A percentile compares a stretch with the other conserved stretches of the same genome.
phyloP scores from a whole-genome alignment of 2,888 invertebrate genomes.

The Eustalomyia histrio region DNA sequence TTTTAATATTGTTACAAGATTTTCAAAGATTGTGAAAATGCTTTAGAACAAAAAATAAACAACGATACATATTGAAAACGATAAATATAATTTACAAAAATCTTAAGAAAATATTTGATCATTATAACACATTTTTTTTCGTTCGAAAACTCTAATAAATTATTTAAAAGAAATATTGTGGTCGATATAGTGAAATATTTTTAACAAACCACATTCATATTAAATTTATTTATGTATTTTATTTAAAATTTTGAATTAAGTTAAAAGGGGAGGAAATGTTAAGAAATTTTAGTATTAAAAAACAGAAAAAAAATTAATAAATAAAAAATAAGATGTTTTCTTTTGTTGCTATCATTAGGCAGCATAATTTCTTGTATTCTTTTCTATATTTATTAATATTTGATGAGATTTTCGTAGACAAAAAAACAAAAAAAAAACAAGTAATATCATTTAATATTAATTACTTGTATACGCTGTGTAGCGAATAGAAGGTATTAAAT shows the following conservation, averaged over 20 bases:
- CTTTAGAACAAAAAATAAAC: slow-evolving; percentile 13
- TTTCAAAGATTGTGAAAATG: not conserved
- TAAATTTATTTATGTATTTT: slow-evolving; percentile 20
- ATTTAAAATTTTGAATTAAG: not conserved
- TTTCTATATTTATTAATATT: not conserved
- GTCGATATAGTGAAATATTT: not conserved
- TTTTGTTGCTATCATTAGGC: not conserved
- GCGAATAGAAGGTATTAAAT: too few species aligned
- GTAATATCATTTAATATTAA: not conserved
- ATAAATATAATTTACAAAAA: slow-evolving; percentile 1
- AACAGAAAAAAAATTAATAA: not conserved
- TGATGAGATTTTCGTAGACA: not conserved
- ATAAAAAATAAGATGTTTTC: not conserved
- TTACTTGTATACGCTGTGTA: not conserved
- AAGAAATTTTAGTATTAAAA: not conserved
- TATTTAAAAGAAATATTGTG: not conserved
- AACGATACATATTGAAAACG: not conserved
- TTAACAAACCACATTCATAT: not conserved
- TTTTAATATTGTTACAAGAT: not conserved
- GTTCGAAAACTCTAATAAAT: slow-evolving; percentile 4
- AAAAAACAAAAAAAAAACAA: too few species aligned
- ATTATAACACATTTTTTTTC: not conserved
- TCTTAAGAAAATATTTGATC: slow-evolving; percentile 5
- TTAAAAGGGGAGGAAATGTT: not conserved
- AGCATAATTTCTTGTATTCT: not conserved